A percentile compares a stretch with the other conserved stretches of the same genome.
These are phyloP conservation scores for Pycnonotus jocosus DNA, from an alignment of 2,113 vertebrate genomes.

Conservation along the genomic window DNA sequence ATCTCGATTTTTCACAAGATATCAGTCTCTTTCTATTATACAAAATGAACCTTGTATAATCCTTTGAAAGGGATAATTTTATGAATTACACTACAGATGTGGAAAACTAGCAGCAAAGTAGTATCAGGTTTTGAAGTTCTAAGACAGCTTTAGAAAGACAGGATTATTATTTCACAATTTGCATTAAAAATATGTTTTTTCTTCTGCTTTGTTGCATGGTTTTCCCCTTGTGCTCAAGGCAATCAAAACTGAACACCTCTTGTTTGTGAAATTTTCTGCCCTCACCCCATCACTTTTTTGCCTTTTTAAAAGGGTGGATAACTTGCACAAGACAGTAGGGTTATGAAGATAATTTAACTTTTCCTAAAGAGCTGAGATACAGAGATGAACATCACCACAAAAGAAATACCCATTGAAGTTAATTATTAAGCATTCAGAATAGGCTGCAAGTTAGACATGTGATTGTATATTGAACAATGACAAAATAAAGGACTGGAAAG, in stretches of 20 bases:
- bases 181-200: background rate
- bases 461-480: background rate
- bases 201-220: background rate
- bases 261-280: background rate
- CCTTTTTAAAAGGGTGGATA: background rate
- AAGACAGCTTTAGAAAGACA: background rate
- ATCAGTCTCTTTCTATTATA: background rate
- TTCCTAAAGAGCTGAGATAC: background rate
- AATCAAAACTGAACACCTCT: background rate
- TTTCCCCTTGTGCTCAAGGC: background rate
- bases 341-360: background rate
- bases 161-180: background rate
- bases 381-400: background rate
- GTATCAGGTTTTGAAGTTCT: background rate
- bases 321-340: background rate
- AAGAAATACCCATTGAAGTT: background rate
- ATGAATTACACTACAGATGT: background rate
- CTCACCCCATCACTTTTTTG: accelerated
- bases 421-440: background rate
- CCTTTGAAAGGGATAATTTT: slow-evolving; percentile 6
- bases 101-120: background rate
- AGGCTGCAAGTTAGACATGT: background rate
- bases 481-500: background rate
- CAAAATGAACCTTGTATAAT: background rate
- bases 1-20: background rate